Percentiles rank a stretch among this genome's conserved stretches.
Evolutionary conservation across 1,140 invertebrate species (phyloP).

Genomic region (Galendromus occidentalis): DNA sequence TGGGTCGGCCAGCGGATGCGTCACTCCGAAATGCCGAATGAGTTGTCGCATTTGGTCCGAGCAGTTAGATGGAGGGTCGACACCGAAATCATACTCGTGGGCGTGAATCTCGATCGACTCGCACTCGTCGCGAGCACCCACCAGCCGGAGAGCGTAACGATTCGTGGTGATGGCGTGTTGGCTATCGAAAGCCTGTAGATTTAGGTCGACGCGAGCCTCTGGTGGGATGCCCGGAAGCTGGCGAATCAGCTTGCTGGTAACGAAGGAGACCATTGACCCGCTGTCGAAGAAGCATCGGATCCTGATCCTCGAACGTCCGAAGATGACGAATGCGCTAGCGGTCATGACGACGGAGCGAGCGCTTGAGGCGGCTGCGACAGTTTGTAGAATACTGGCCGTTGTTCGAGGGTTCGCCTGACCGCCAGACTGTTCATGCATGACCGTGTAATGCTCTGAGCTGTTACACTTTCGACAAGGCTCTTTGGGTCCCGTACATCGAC

Average conservation of each 20-base stretch:
- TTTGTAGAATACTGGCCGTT: not conserved
- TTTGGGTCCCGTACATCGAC: too few species aligned
- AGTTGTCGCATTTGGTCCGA: not conserved
- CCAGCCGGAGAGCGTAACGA: not conserved
- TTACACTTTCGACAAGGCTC: too few species aligned
- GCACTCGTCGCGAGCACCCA: not conserved
- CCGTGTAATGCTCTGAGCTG: too few species aligned
- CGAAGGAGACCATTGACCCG: not conserved
- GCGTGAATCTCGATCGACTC: not conserved
- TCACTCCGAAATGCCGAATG: not conserved
- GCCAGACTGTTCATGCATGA: too few species aligned
- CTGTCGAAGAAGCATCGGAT: not conserved
- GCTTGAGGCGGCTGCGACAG: not conserved
- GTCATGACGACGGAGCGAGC: not conserved
- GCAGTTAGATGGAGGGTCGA: not conserved
- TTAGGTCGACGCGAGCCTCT: not conserved
- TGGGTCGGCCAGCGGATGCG: not conserved
- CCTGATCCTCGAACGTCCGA: not conserved
- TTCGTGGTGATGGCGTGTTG: not conserved
- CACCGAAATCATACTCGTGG: not conserved
- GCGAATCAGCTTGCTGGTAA: not conserved
- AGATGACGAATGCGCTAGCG: not conserved
- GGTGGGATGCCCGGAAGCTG: not conserved
- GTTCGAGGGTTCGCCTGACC: too few species aligned
- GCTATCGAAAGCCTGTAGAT: not conserved